A percentile compares a stretch with the other conserved stretches of the same genome.
These are phyloP conservation scores for Troides oblongomaculatus DNA, from an alignment of 2,888 invertebrate genomes.

Conservation along the genomic window DNA sequence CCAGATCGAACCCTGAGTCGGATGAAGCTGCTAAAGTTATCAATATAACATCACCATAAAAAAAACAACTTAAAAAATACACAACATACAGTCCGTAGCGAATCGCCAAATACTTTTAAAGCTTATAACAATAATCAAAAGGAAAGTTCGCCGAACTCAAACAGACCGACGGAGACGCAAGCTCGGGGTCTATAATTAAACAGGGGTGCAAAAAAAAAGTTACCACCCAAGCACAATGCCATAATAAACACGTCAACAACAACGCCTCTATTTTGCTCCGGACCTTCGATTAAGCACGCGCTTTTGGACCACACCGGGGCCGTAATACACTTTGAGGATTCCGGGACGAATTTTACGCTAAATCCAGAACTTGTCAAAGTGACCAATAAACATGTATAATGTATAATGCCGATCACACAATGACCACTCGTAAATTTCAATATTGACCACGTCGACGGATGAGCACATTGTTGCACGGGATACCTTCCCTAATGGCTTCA, in stretches of 20 bases:
- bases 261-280: slow-evolving; percentile 44
- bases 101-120: slow-evolving; percentile 2
- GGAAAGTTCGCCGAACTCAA: slow-evolving; percentile 26
- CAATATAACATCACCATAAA: no score
- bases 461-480: slow-evolving; percentile 53
- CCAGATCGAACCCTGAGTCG: no score
- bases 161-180: slow-evolving; percentile 27
- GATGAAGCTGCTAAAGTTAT: no score
- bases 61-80: not conserved
- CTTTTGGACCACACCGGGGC: slow-evolving; percentile 46
- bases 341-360: slow-evolving; percentile 42
- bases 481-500: slow-evolving; percentile 42
- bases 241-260: slow-evolving; percentile 43
- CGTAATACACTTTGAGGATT: slow-evolving; percentile 41
- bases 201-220: slow-evolving; percentile 34
- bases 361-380: slow-evolving; percentile 45
- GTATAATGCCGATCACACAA: slow-evolving; percentile 49
- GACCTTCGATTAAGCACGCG: slow-evolving; percentile 46
- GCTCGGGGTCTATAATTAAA: slow-evolving; percentile 30
- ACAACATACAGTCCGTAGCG: not conserved
- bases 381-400: slow-evolving; percentile 65
- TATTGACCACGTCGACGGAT: slow-evolving; percentile 48
- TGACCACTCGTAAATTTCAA: slow-evolving; percentile 65
- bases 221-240: slow-evolving; percentile 42
- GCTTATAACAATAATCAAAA: slow-evolving; percentile 12